phyloP scores from a whole-genome alignment of 2,888 invertebrate species.

The Tachina grossa region DNA sequence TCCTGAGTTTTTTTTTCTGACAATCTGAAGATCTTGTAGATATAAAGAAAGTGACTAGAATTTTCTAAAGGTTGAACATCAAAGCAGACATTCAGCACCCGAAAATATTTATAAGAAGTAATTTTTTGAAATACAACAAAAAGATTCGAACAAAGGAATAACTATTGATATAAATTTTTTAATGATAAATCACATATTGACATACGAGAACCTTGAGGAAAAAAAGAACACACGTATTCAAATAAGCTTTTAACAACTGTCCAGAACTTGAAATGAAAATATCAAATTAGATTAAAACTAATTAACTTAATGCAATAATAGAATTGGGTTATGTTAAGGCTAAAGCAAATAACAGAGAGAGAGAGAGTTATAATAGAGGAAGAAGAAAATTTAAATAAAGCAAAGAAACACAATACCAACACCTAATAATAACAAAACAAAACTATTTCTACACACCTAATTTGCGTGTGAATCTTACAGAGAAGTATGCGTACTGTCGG shows the following conservation, averaged over 20 bases:
- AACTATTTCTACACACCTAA: slow-evolving; percentile 73
- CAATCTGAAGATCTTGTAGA: too few species aligned
- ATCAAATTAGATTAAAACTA: slow-evolving; percentile 29
- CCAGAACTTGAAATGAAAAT: not conserved
- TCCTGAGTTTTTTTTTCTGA: too few species aligned
- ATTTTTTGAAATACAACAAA: not conserved
- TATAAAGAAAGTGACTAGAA: not conserved
- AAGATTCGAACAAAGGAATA: not conserved
- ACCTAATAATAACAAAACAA: slow-evolving; percentile 69
- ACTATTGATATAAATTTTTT: not conserved
- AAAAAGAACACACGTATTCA: not conserved
- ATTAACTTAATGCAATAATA: slow-evolving; percentile 43
- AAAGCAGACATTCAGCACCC: not conserved
- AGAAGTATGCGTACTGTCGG: slow-evolving; percentile 81
- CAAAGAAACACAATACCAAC: slow-evolving; percentile 65
- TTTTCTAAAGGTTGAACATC: not conserved
- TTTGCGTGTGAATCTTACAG: slow-evolving; percentile 82
- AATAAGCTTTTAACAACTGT: slow-evolving; percentile 12
- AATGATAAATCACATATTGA: not conserved
- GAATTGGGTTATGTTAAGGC: slow-evolving; percentile 69
- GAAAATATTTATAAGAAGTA: not conserved
- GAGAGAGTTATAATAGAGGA: slow-evolving; percentile 45
- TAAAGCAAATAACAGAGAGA: slow-evolving; percentile 11
- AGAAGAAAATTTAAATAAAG: slow-evolving; percentile 36
- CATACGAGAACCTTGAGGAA: not conserved